A percentile compares a stretch with the other conserved stretches of the same genome.
Evolutionary conservation across 2,888 invertebrate species (phyloP).

Genomic region (Hypercompe scribonia): DNA sequence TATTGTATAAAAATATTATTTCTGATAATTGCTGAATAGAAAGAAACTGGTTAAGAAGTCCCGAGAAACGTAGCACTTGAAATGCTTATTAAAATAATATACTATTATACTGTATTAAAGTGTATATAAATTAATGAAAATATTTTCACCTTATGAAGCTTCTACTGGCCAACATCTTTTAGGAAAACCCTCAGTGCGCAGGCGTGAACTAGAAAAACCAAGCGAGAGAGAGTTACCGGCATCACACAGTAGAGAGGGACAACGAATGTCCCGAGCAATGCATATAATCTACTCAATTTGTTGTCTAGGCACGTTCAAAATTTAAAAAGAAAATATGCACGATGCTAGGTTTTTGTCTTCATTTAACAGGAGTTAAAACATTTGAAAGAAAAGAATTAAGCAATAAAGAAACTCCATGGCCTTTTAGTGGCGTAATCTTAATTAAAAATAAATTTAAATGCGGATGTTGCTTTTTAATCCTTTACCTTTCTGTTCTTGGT

Average conservation of each 20-base stretch:
- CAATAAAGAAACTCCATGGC: neutral
- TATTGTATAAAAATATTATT: neutral
- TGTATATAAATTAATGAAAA: slow-evolving; percentile 37
- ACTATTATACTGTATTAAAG: slow-evolving; percentile 15
- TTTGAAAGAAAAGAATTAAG: neutral
- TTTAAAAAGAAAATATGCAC: slow-evolving; percentile 57
- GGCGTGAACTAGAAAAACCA: slow-evolving; percentile 74
- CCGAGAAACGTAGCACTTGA: neutral
- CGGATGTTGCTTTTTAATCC: too few relatives aligned
- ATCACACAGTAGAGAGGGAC: slow-evolving; percentile 60
- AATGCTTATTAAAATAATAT: neutral
- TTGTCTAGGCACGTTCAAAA: slow-evolving; percentile 77
- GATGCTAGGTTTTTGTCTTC: neutral
- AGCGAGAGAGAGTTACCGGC: slow-evolving; percentile 59
- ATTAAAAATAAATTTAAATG: neutral
- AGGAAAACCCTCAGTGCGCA: slow-evolving; percentile 77
- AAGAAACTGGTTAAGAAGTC: neutral
- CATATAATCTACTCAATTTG: slow-evolving; percentile 76
- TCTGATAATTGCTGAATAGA: neutral
- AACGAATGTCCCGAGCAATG: slow-evolving; percentile 60
- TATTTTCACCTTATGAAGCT: slow-evolving; percentile 73
- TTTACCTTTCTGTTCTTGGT: neutral
- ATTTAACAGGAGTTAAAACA: neutral
- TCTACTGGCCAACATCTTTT: slow-evolving; percentile 74
- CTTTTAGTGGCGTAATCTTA: neutral